Base-by-base conservation (phyloP, 2,888 invertebrate species). In the Drosophila recens region DNA sequence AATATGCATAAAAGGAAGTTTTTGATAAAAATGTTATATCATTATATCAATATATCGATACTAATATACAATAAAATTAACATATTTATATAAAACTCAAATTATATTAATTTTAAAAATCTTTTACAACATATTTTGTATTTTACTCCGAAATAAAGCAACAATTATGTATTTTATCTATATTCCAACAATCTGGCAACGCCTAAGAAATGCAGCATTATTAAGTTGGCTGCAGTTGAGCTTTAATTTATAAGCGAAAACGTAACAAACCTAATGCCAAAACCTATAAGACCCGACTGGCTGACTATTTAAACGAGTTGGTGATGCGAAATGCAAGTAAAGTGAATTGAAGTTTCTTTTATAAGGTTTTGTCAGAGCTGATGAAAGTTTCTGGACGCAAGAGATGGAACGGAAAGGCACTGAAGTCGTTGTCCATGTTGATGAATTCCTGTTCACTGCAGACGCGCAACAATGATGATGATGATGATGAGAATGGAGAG, bases 401-500 rank as follows among this genome's bases (percentile, higher is more conserved):
- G 43, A 34, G 11, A 38, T 52, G 33, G 48, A 57, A 30, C 9
- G 36, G 42, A 23, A 57, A 66, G 34, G 49, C 23, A 49, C 45
- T 36, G 53, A n/a, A 61, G 63, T 46, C 61, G 69, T 49, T 71
- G 72, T 75, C 80, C 75, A 66, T 65, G 70, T 67, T 70, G 82
- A 82, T 77, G 82, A 67, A 73, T 67, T 69, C 56, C 80, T 79
- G 86, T 82, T 77, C 58, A 63, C 63, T 53, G 67, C 82, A 83
- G 80, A 79, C 67, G 65, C 49, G 49, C 46, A 15, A 17, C 36
- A 58, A 49, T 57, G 63, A 59, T 45, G 62, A 43, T 56, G 64
- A 30, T 30, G 59, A 53, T 58, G 48, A 20, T 74, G 30, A 17
- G 33, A 13, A 11, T 51, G 54, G 54, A 45, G 68, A 46, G 30